Evolutionary conservation across 2,888 invertebrate species (phyloP), one percentile per base, ranked within the genome.

Genomic region (Acleris holmiana): DNA sequence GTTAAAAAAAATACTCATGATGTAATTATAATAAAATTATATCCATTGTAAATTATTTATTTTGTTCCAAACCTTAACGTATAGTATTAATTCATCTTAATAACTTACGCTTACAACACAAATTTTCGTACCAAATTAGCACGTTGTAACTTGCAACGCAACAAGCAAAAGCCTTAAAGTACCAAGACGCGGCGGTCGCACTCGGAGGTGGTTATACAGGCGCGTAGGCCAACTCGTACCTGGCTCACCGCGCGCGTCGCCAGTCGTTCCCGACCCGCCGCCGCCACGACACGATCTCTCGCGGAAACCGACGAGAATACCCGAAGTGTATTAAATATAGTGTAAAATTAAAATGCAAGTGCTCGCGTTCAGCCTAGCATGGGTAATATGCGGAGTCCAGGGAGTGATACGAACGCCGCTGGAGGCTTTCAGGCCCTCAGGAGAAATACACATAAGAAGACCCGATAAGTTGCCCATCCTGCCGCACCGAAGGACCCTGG

Each of bases 351-450:
- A 70, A 73, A 91, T 91, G 91, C 88, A 87, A 84, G 88, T 90
- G 85, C 77, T 92, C 76, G 83, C 87, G 47, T 73, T 89, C 68
- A 71, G 90, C 71, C 73, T 92, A 58, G 88, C 86, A 73, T 86
- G 86, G 83, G 79, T 85, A 70, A 78, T 86, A 70, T 83, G 83
- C 75, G 84, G 81, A 60, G 91, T 84, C 44, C 80, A 86, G 61
- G 86, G 84, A 47, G 91, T 88, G 72, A 91, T 93, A 71, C 84
- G 93, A 75, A 88, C 94, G 57, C 94, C 94, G n/a, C 79, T 94
- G 69, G 94, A 94, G 77, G 93, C 94, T 53, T 94, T 93, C 78
- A 91, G 91, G 71, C 90, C 89, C 29, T 89, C 91, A 60, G 88
- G 79, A 48, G 91, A 91, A 71, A 82, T 89, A 60, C 89, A 93